phyloP scores from a whole-genome alignment of 1,140 invertebrate species.

The Hyles vespertilio region DNA sequence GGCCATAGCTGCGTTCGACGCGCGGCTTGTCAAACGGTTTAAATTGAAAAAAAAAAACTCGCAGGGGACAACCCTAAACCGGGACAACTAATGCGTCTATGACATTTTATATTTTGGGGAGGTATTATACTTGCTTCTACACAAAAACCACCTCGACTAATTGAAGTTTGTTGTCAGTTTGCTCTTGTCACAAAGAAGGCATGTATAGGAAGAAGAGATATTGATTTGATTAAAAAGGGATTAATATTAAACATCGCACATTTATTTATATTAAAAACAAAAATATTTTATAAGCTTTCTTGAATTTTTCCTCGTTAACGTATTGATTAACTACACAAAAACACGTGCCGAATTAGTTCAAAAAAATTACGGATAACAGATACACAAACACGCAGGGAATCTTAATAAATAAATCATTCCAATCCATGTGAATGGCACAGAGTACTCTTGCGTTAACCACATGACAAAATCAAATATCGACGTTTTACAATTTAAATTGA shows the following conservation, averaged over 20 bases:
- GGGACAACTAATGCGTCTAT: conserved; percentile 42
- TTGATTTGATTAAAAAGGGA: too few species aligned
- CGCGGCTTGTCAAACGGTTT: conserved; percentile 68
- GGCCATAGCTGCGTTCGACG: conserved; percentile 63
- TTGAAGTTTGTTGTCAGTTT: conserved; percentile 16
- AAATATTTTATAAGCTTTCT: too few species aligned
- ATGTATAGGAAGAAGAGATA: too few species aligned
- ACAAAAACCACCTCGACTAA: conserved; percentile 25
- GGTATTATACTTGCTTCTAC: conserved; percentile 48
- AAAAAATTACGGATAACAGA: too few species aligned
- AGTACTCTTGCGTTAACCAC: conserved; percentile 32
- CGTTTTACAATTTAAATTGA: conserved; percentile 62
- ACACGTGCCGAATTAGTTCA: too few species aligned
- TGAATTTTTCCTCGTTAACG: too few species aligned
- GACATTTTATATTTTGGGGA: conserved; percentile 68
- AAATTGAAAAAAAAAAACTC: conserved; percentile 66
- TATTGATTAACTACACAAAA: too few species aligned
- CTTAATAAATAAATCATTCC: background rate
- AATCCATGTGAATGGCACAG: conserved; percentile 33
- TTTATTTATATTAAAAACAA: too few species aligned
- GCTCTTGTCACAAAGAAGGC: background rate
- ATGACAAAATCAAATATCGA: conserved; percentile 62
- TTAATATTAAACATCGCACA: too few species aligned
- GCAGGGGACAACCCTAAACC: conserved; percentile 65
- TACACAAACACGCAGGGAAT: background rate